phyloP scores from a whole-genome alignment of 2,797 vertebrate genomes.

The Vultur gryphus region DNA sequence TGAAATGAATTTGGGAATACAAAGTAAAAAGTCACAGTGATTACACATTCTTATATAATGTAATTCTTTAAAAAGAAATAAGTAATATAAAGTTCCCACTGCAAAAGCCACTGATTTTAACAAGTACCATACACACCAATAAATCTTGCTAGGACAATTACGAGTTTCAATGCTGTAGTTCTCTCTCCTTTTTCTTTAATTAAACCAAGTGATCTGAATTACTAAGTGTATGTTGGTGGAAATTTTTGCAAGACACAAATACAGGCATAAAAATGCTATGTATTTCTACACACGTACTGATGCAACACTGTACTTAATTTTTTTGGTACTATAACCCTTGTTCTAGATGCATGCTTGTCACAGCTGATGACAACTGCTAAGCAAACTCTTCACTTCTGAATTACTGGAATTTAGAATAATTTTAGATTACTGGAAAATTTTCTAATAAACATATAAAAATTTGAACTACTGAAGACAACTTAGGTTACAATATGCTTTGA shows the following conservation, averaged over 20 bases:
- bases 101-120: slow-evolving; percentile 4
- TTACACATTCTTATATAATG: background rate
- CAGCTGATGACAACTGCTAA: slow-evolving; percentile 45
- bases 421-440: slow-evolving; percentile 36
- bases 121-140: background rate
- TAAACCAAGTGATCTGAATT: background rate
- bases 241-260: background rate
- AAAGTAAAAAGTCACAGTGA: background rate
- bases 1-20: slow-evolving; percentile 2
- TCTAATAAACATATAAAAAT: slow-evolving; percentile 72
- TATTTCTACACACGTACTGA: background rate
- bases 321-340: background rate
- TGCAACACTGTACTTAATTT: background rate
- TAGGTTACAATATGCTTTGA: slow-evolving; percentile 79
- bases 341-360: slow-evolving; percentile 31
- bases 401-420: slow-evolving; percentile 41
- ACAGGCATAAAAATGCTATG: background rate
- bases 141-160: background rate
- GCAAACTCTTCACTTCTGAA: slow-evolving; percentile 39
- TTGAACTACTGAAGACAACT: slow-evolving; percentile 74
- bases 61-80: background rate
- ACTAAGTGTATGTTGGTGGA: background rate
- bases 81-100: background rate
- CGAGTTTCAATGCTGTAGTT: background rate
- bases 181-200: background rate